Percentiles rank a stretch among this genome's conserved stretches.
These are phyloP conservation scores for Benthosema pterotum DNA, from an alignment of 2,797 vertebrate genomes.

Conservation along the genomic window DNA sequence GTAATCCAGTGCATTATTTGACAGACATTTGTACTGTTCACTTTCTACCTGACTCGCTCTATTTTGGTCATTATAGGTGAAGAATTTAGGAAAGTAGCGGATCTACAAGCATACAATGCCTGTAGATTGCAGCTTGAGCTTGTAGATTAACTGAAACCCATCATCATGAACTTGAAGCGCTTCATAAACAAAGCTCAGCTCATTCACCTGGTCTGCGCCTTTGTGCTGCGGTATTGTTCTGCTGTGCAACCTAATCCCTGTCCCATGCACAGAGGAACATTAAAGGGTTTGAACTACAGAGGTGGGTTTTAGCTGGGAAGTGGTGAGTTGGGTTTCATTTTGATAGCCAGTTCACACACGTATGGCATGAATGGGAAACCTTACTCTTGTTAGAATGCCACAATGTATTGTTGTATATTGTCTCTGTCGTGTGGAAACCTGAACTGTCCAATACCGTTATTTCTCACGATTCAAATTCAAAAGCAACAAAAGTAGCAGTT, in stretches of 20 bases:
- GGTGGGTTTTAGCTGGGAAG: too few relatives aligned
- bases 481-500: too few relatives aligned
- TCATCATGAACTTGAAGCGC: not conserved
- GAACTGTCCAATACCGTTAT: not conserved
- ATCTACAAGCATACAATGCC: too few relatives aligned
- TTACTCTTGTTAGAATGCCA: not conserved
- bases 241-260: constrained; percentile 4
- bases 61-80: too few relatives aligned
- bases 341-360: constrained; percentile 6
- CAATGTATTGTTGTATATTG: not conserved
- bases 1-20: too few relatives aligned
- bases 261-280: not conserved
- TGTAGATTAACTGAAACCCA: not conserved
- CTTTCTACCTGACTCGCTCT: too few relatives aligned
- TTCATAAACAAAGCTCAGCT: not conserved
- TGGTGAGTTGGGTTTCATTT: not conserved
- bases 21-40: too few relatives aligned
- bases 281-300: too few relatives aligned
- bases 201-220: not conserved
- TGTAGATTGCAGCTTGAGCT: too few relatives aligned
- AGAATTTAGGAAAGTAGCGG: too few relatives aligned
- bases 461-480: too few relatives aligned
- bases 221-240: constrained; percentile 16
- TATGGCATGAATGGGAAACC: not conserved
- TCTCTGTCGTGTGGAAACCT: not conserved